Conservation (phyloP, 2,797 vertebrate genomes). For the Percopsis omiscomaycus region DNA sequence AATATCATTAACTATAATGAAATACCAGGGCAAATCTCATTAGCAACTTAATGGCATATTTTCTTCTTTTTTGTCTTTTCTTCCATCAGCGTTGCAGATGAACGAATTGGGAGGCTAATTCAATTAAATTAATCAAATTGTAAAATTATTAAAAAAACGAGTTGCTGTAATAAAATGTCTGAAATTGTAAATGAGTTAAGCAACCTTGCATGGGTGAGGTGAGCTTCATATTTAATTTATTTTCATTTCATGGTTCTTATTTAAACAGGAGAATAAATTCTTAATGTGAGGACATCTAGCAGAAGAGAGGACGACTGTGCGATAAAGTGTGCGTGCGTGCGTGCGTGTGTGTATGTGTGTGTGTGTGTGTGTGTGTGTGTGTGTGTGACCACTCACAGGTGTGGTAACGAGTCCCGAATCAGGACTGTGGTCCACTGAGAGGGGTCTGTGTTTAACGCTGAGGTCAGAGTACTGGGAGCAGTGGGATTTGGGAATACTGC, state of each 20-base stretch:
- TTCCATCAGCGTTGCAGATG: too few relatives aligned
- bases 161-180: background rate
- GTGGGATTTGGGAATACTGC: constrained; percentile 72
- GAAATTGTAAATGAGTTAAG: background rate
- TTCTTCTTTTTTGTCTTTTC: too few relatives aligned
- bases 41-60: too few relatives aligned
- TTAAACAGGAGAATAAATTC: constrained; percentile 23
- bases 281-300: constrained; percentile 6
- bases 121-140: too few relatives aligned
- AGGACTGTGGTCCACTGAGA: constrained; percentile 67
- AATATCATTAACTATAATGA: too few relatives aligned
- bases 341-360: constrained; percentile 18
- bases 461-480: constrained; percentile 75
- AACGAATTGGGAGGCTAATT: too few relatives aligned
- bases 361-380: constrained; percentile 19
- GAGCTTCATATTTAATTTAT: constrained; percentile 17
- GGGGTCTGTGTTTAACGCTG: constrained; percentile 53
- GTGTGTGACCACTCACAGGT: constrained; percentile 76
- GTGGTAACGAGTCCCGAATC: constrained; percentile 81
- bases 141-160: too few relatives aligned
- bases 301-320: background rate
- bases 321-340: constrained; percentile 6
- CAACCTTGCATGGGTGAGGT: background rate
- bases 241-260: constrained; percentile 11
- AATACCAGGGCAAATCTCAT: too few relatives aligned